Evolutionary conservation across 1,140 invertebrate species (phyloP), one percentile per base, ranked within the genome.

Genomic region (Tetramorium simillimum): DNA sequence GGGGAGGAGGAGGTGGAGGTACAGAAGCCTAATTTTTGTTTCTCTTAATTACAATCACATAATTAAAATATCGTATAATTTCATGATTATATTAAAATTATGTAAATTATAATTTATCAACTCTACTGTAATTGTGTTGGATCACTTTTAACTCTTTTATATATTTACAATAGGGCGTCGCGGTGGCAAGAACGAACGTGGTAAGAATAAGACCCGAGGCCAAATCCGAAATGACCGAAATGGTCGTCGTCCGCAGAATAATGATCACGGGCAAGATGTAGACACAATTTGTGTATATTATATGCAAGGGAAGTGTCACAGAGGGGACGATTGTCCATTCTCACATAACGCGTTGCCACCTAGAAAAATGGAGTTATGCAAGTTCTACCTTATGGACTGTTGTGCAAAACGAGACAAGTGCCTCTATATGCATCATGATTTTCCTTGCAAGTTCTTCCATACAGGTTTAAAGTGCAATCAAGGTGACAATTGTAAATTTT

Each of bases 391-490:
- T 58, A 98, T 98, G 96, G 98, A 99, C 80, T 98, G 98, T 93
- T 99, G 99, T 95, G 98, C 98, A 10, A 99, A 99, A 96, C 97
- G 98, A 88, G 98, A 99, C 88, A 98, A 99, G 94, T 99, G 99
- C 96, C 96, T 98, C 3, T 99, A 99, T 93, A 98, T 99, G 97
- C 99, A 99, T 96, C 97, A 97, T 90, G 99, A 99, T 94, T 99
- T 99, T 94, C 99, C 99, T 51, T 99, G 99, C 95, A 99, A 99
- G 96, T 99, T 98, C 96, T 99, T 97, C 93, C 99, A 99, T 93
- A 98, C 98, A 63, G 98, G 98, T 89, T 96, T 98, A 89, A 97
- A 97, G 67, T 99, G 99, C 95, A 96, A 96, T 88, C 95, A 96
- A 24, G 97, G 96, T 18, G 97, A 98, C 33, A 97, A 97, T 78